phyloP scores from a whole-genome alignment of 37 sponge, comb jelly and placozoan species.

The Mnemiopsis leidyi region DNA sequence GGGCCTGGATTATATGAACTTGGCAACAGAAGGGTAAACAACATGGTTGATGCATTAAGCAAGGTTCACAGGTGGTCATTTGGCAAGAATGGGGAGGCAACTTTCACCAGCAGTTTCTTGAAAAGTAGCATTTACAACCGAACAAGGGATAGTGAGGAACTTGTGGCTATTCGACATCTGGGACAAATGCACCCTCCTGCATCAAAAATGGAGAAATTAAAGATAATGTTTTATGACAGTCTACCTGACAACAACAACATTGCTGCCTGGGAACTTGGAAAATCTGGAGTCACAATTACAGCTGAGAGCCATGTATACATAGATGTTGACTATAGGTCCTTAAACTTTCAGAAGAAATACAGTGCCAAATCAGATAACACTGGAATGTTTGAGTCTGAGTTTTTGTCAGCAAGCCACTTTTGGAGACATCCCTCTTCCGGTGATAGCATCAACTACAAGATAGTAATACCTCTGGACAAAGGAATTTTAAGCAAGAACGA shows the following conservation, averaged over 20 bases:
- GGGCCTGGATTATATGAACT: slow-evolving; percentile 47
- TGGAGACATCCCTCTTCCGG: slow-evolving; percentile 37
- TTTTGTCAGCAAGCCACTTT: slow-evolving; percentile 54
- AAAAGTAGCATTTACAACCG: slow-evolving; percentile 42
- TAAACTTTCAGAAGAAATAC: slow-evolving; percentile 4
- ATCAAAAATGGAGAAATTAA: background rate
- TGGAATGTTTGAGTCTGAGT: background rate
- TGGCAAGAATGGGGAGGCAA: background rate
- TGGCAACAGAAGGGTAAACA: slow-evolving; percentile 29
- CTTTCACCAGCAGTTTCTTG: background rate
- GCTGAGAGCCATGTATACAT: slow-evolving; percentile 49
- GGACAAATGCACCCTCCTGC: slow-evolving; percentile 5
- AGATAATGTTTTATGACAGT: slow-evolving; percentile 19
- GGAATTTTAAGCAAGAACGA: slow-evolving; percentile 4
- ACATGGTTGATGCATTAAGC: slow-evolving; percentile 53
- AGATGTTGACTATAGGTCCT: slow-evolving; percentile 25
- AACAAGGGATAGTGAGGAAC: background rate
- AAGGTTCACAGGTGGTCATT: slow-evolving; percentile 55
- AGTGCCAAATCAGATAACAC: background rate
- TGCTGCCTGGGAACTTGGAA: slow-evolving; percentile 20
- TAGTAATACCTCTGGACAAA: slow-evolving; percentile 31
- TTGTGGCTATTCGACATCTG: slow-evolving; percentile 31
- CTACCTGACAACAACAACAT: slow-evolving; percentile 56
- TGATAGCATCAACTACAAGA: slow-evolving; percentile 60
- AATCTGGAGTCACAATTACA: slow-evolving; percentile 3